These are phyloP conservation scores for Lonchura striata DNA, from an alignment of 2,113 vertebrate species.

Conservation along the genomic window DNA sequence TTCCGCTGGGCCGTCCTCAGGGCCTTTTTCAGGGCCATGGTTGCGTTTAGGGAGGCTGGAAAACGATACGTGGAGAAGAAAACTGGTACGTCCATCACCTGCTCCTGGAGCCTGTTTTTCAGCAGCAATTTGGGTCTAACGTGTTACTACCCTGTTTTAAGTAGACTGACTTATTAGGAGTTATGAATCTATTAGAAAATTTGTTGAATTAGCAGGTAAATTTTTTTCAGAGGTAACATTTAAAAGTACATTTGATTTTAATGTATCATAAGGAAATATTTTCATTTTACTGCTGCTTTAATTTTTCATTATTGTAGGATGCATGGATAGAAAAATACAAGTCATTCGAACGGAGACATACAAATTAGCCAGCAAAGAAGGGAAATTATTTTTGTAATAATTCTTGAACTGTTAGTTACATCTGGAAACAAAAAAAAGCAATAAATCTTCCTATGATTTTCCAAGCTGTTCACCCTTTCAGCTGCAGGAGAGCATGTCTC, in stretches of 20 bases:
- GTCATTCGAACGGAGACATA: not conserved
- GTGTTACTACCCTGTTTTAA: not conserved
- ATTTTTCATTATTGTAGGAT: not conserved
- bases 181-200: not conserved
- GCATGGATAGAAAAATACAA: not conserved
- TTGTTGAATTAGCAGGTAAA: not conserved
- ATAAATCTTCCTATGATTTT: not conserved
- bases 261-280: not conserved
- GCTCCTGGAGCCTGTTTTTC: not conserved
- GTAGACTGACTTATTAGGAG: not conserved
- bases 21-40: constrained; percentile 91
- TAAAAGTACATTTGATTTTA: not conserved
- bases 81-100: constrained; percentile 76
- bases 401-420: not conserved
- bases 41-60: constrained; percentile 91
- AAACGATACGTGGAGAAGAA: constrained; percentile 85
- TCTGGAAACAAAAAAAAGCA: not conserved
- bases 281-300: not conserved
- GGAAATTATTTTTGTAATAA: not conserved
- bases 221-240: not conserved
- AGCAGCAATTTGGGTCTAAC: rapidly evolving
- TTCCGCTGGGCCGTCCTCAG: constrained; percentile 97
- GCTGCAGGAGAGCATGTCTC: not conserved
- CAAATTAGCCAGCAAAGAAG: not conserved
- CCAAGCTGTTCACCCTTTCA: not conserved